Evolutionary conservation across 2,797 vertebrate genomes (phyloP), one percentile per base, ranked within the genome.

Genomic region (Rhinophrynus dorsalis): DNA sequence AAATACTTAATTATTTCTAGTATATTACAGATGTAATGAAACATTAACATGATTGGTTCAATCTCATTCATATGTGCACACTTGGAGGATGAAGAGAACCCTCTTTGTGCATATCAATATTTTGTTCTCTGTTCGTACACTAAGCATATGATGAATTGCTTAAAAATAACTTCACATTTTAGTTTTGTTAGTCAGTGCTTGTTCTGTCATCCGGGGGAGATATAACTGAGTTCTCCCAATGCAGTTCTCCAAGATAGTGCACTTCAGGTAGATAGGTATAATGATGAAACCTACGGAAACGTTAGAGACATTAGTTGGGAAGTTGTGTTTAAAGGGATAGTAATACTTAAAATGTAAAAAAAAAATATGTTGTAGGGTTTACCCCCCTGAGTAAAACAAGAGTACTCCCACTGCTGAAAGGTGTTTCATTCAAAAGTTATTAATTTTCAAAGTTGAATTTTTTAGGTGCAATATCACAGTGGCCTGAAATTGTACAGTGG

Each of bases 21-120:
- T 94, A 94, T 92, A 91, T 91, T 93, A 95, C 93, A 96, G 80
- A 90, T 88, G 86, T 90, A 91, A 93, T 80, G 81, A 81, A 82
- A 89, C 88, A 84, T 79, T 83, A 87, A 88, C 88, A 84, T 81
- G 78, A 77, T 79, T 79, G 74, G 71, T 78, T 84, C 78, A 60
- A 60, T 84, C 82, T 84, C 81, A 82, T 81, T 89, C 81, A 76
- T 79, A 82, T 88, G 81, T 84, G 83, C 83, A 84, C 78, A 83
- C 60, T 74, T 77, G 79, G 75, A 78, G 77, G 75, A 80, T 78
- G 77, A 85, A 73, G 82, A 78, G 79, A 79, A 83, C 82, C 68
- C 74, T 77, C 21, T 68, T 80, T 26, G 23, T 71, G 2, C 65
- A 69, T 78, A 62, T 74, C 70, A 63, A 76, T 75, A 75, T 59